A percentile compares a stretch with the other conserved stretches of the same genome.
phyloP scores from a whole-genome alignment of 2,797 vertebrate species.

The Austrolebias charrua region DNA sequence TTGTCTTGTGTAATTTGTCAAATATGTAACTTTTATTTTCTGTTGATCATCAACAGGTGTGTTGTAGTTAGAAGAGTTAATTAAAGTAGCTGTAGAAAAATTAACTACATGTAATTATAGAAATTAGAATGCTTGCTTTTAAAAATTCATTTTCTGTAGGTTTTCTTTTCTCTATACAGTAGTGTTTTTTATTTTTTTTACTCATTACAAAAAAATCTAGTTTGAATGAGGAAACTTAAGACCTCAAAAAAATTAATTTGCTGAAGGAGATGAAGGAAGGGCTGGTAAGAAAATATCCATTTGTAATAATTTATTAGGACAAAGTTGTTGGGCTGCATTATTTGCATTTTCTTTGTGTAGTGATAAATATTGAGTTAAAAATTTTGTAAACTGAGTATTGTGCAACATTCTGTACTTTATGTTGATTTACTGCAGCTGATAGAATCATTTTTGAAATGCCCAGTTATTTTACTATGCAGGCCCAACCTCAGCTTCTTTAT shows the following conservation, averaged over 20 bases:
- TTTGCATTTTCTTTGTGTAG: no score
- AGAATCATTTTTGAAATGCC: no score
- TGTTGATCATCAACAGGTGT: background rate
- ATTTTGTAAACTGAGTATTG: no score
- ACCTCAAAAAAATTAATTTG: no score
- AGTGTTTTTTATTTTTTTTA: background rate
- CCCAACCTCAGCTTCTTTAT: conserved; percentile 15
- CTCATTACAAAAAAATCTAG: no score
- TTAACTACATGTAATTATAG: background rate
- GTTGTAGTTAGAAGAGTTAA: background rate
- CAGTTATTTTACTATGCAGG: conserved; percentile 11
- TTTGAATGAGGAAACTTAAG: background rate
- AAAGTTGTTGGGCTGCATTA: no score
- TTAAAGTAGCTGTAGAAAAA: background rate
- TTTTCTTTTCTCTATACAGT: background rate
- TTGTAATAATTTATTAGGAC: no score
- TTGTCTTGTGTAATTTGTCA: no score
- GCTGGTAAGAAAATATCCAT: no score
- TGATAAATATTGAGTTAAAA: no score
- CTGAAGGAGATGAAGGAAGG: no score
- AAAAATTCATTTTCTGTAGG: background rate
- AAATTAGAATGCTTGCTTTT: background rate
- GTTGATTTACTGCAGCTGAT: background rate
- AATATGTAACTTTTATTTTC: no score
- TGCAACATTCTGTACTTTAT: background rate